phyloP scores from a whole-genome alignment of 2,888 invertebrate genomes.

The Andrena praecox region DNA sequence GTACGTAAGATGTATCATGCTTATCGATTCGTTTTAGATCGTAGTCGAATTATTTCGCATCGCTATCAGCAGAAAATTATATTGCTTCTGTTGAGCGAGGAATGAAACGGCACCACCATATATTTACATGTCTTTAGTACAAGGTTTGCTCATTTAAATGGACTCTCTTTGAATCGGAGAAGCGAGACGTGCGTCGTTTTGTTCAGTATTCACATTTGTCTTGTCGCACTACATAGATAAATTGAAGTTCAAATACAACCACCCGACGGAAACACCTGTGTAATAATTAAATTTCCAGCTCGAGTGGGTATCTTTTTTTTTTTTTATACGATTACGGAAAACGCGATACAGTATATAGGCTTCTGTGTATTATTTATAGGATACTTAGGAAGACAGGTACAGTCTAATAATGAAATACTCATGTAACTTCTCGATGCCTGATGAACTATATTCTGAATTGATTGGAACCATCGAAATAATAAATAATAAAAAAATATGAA shows the following conservation, averaged over 20 bases:
- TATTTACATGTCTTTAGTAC: conserved; percentile 24
- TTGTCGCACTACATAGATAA: conserved; percentile 33
- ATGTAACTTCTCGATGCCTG: conserved; percentile 56
- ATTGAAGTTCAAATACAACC: conserved; percentile 60
- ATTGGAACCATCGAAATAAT: conserved; percentile 66
- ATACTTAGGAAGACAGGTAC: conserved; percentile 46
- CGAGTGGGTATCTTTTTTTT: conserved; percentile 69
- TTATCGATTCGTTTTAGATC: conserved; percentile 20
- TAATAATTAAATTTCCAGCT: conserved; percentile 54
- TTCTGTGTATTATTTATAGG: conserved; percentile 56
- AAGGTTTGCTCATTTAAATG: conserved; percentile 29
- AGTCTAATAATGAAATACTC: conserved; percentile 65
- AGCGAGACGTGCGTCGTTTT: conserved; percentile 36
- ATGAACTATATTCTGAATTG: conserved; percentile 59
- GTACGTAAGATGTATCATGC: conserved; percentile 15
- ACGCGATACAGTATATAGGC: conserved; percentile 46
- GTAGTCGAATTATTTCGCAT: conserved; percentile 8
- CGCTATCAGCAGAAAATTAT: conserved; percentile 4
- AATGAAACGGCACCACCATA: conserved; percentile 17
- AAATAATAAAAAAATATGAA: conserved; percentile 56
- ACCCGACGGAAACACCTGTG: conserved; percentile 56
- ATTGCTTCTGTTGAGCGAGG: conserved; percentile 15
- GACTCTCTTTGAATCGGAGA: conserved; percentile 22
- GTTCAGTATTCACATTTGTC: conserved; percentile 71
- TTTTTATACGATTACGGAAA: conserved; percentile 61